Percentiles rank a stretch among this genome's conserved stretches.
Conservation (phyloP, 2,888 invertebrate species). For the Resseliella maxima region DNA sequence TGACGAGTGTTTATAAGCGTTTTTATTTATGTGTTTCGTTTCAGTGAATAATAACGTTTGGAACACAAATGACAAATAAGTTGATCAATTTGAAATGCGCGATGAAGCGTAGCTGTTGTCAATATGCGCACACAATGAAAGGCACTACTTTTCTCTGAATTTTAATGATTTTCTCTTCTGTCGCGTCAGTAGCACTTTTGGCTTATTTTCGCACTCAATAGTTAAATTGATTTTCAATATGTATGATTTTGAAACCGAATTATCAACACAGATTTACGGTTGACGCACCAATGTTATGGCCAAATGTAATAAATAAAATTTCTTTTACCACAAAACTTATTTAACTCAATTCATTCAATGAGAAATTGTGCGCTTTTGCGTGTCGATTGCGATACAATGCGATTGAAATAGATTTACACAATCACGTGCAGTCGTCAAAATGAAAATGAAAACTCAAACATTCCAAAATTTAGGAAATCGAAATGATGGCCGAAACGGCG, state of each 20-base stretch:
- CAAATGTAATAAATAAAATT: neutral
- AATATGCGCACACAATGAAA: slow-evolving; percentile 21
- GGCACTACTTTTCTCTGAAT: neutral
- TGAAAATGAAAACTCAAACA: slow-evolving; percentile 25
- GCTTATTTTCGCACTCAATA: neutral
- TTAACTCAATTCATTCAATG: neutral
- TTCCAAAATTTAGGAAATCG: neutral
- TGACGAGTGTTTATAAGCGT: neutral
- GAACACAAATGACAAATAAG: neutral
- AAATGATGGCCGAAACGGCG: neutral
- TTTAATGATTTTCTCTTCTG: neutral
- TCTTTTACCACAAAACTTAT: neutral
- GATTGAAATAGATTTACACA: neutral
- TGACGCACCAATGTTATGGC: neutral
- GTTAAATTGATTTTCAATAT: neutral
- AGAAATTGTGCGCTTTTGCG: neutral
- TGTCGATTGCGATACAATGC: neutral
- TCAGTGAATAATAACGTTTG: neutral
- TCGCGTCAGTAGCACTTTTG: neutral
- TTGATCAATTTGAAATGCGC: neutral
- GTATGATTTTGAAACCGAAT: neutral
- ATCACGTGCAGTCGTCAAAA: neutral
- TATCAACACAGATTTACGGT: neutral
- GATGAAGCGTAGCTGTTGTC: slow-evolving; percentile 9
- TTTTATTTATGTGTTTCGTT: neutral